Evolutionary conservation across 1,140 invertebrate species (phyloP).

Genomic region (Aphelinus atriplicis): DNA sequence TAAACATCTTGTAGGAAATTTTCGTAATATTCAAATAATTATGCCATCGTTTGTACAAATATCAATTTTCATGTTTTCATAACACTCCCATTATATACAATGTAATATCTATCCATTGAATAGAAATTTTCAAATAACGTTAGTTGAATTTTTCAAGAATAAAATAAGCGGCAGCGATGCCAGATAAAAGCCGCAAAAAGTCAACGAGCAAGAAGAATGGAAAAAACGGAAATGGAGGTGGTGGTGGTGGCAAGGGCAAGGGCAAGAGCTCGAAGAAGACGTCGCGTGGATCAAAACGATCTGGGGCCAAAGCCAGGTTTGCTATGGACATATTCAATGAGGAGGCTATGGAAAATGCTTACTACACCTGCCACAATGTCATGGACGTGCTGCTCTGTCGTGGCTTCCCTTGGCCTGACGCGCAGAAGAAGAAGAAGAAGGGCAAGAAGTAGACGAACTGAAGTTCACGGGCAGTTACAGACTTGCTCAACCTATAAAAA

Average conservation of each 20-base stretch:
- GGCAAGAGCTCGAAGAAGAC: constrained; percentile 64
- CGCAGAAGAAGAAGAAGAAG: constrained; percentile 85
- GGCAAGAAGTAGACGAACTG: constrained; percentile 64
- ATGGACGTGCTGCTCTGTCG: constrained; percentile 80
- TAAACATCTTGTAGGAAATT: too few species aligned
- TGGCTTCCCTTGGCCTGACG: constrained; percentile 85
- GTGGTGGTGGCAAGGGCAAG: constrained; percentile 60
- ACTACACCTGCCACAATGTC: constrained; percentile 88
- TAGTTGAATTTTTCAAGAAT: neutral
- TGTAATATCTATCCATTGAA: too few species aligned
- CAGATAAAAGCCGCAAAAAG: constrained; percentile 47
- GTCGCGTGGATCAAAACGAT: constrained; percentile 32
- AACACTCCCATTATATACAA: too few species aligned
- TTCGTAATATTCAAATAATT: too few species aligned
- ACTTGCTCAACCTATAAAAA: too few species aligned
- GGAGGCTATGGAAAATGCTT: constrained; percentile 88
- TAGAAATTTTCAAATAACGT: neutral
- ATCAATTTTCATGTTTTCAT: neutral
- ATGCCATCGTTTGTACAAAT: too few species aligned
- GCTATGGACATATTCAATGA: constrained; percentile 85
- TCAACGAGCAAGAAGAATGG: constrained; percentile 55
- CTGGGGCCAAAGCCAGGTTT: constrained; percentile 70
- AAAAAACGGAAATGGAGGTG: constrained; percentile 64
- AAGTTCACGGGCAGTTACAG: too few species aligned
- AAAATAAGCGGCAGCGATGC: constrained; percentile 9